phyloP scores from a whole-genome alignment of 2,888 invertebrate genomes.

The Cataglyphis cursor region DNA sequence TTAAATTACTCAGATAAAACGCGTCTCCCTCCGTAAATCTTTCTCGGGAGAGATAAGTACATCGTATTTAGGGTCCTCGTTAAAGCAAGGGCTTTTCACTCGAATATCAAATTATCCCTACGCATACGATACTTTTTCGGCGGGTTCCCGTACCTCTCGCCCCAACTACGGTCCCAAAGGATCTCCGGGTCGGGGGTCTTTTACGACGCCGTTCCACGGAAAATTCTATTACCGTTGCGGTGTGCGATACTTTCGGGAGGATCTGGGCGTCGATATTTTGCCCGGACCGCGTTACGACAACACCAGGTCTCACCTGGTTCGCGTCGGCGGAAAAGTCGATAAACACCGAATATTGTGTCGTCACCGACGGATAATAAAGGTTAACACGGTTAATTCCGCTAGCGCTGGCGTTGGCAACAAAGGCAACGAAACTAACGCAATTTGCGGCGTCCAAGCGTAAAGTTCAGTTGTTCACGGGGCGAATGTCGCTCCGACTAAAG shows the following conservation, averaged over 20 bases:
- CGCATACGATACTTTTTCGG: conserved; percentile 40
- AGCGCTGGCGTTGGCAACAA: conserved; percentile 38
- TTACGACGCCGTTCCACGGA: conserved; percentile 63
- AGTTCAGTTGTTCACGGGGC: conserved; percentile 46
- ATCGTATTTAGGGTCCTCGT: conserved; percentile 1
- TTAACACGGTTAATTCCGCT: conserved; percentile 51
- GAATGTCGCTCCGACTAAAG: conserved; percentile 34
- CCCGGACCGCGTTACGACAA: conserved; percentile 1
- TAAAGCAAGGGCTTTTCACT: conserved; percentile 31
- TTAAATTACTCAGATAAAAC: background rate
- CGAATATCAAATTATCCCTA: conserved; percentile 51
- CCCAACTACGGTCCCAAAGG: conserved; percentile 32
- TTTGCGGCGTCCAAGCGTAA: conserved; percentile 53
- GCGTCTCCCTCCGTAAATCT: background rate
- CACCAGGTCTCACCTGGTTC: conserved; percentile 17
- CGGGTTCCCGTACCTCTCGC: background rate
- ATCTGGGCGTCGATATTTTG: conserved; percentile 26
- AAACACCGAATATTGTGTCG: conserved; percentile 52
- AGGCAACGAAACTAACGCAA: conserved; percentile 56
- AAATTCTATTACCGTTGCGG: conserved; percentile 53
- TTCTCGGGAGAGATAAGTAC: background rate
- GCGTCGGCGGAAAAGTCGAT: conserved; percentile 37
- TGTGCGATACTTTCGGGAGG: conserved; percentile 39
- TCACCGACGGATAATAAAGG: conserved; percentile 48
- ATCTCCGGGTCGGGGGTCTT: conserved; percentile 38